A percentile compares a stretch with the other conserved stretches of the same genome.
These are phyloP conservation scores for Craniophora ligustri DNA, from an alignment of 2,888 invertebrate genomes.

Conservation along the genomic window DNA sequence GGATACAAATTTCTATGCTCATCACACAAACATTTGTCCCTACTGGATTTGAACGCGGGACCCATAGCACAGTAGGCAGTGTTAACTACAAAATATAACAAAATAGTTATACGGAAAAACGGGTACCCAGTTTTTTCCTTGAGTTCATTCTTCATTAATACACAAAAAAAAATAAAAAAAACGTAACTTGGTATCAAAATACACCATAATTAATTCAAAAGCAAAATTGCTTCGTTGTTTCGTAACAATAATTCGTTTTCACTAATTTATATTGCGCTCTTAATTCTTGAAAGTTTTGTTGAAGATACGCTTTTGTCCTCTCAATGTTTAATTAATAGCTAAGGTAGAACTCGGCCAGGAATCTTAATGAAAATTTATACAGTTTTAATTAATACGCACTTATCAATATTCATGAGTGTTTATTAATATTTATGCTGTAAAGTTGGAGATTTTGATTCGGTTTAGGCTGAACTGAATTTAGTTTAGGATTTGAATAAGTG, in stretches of 20 bases:
- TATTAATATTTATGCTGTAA: conserved; percentile 43
- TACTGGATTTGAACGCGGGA: too few species aligned
- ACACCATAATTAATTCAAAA: conserved; percentile 51
- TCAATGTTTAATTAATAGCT: conserved; percentile 70
- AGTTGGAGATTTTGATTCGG: conserved; percentile 35
- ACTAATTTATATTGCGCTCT: conserved; percentile 75
- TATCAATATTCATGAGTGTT: conserved; percentile 50
- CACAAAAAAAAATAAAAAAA: too few species aligned
- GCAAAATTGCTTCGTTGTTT: conserved; percentile 74
- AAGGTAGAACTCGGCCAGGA: conserved; percentile 48
- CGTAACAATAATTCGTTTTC: conserved; percentile 74
- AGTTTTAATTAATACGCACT: conserved; percentile 60
- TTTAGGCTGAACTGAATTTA: conserved; percentile 14
- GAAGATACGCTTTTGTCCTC: conserved; percentile 62
- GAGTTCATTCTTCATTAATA: too few species aligned
- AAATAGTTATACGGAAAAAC: too few species aligned
- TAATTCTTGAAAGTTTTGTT: conserved; percentile 71
- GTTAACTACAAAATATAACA: too few species aligned
- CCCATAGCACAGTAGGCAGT: too few species aligned
- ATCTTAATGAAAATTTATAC: conserved; percentile 67
- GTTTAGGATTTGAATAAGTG: conserved; percentile 6
- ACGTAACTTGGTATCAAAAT: conserved; percentile 11
- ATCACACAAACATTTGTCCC: too few species aligned
- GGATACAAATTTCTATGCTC: too few species aligned
- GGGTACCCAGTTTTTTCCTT: too few species aligned